Conservation (phyloP, 2,113 vertebrate genomes). For the Stictonetta naevosa region DNA sequence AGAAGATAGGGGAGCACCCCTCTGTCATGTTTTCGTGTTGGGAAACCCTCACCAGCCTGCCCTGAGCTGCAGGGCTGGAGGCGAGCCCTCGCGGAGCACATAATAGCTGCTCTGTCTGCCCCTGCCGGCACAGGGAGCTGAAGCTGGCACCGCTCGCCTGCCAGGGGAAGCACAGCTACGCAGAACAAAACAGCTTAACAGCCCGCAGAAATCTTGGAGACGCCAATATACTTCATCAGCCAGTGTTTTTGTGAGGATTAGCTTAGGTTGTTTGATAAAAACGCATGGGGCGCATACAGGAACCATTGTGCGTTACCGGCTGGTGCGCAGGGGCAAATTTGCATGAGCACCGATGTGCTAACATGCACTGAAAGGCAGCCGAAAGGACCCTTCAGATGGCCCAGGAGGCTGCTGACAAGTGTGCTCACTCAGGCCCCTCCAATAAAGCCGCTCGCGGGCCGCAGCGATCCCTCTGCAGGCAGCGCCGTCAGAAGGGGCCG, state of each 20-base stretch:
- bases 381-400: not conserved
- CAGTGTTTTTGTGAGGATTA: conserved; percentile 3
- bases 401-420: conserved; percentile 4
- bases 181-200: not conserved
- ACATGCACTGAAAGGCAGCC: not conserved
- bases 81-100: accelerated
- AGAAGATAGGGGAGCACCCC: not conserved
- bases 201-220: not conserved
- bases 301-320: not conserved
- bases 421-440: conserved; percentile 34
- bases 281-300: not conserved
- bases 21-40: not conserved
- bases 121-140: accelerated
- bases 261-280: not conserved
- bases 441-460: conserved; percentile 11
- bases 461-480: conserved; percentile 10
- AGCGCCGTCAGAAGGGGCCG: accelerated
- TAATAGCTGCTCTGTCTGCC: not conserved
- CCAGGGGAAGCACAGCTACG: not conserved
- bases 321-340: accelerated
- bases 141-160: not conserved
- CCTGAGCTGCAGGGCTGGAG: not conserved
- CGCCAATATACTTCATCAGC: not conserved
- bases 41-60: not conserved
- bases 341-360: not conserved